Base-by-base conservation (phyloP, 2,797 vertebrate genomes). In the Tarsius wallacei region DNA sequence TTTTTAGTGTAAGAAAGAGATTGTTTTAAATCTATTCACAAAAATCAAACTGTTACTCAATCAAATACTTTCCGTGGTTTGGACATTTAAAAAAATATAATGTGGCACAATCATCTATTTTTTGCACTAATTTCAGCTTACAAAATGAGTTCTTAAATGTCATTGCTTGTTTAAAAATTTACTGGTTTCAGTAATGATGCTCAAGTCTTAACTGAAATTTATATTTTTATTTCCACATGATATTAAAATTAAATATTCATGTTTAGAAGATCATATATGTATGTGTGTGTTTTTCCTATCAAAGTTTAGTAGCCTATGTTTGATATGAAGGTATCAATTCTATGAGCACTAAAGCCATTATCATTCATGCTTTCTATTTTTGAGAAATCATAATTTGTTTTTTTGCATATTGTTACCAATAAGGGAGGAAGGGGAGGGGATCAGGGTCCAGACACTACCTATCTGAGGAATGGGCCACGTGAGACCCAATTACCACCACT, bases 321-420 rank as follows among this genome's bases (percentile, higher is more conserved):
- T 86, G 26, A 81, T 76, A 78, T n/a, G 15, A 95, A 76, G 64
- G 2, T 3, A 59, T 53, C 47, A 59, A 59, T 68, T 81, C 6
- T 47, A 3, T 47, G 26, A 68, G 26, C 70, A 77, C 2, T 89
- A 82, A 90, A 84, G 36, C 70, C 59, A 13, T 17, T 90, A 96
- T 90, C 22, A 53, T 33, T n/a, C 22, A 77, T 85, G 14, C 33
- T 28, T 95, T 96, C 64, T 31, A 36, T 70, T 89, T 82, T 83
- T 59, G 31, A 90, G 42, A 93, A 84, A 92, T 97, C 12, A 68
- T 63, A 59, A 78, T 81, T 85, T 64, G 10, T 84, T 91, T 13
- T 42, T 24, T 77, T 64, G 47, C 14, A 1, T 26, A 68, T 21
- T 94, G 17, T 90, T 78, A 42, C 42, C 42, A 42, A 42, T 42